Conservation (phyloP, 2,113 vertebrate genomes). For the Trochalopteron elliotii region DNA sequence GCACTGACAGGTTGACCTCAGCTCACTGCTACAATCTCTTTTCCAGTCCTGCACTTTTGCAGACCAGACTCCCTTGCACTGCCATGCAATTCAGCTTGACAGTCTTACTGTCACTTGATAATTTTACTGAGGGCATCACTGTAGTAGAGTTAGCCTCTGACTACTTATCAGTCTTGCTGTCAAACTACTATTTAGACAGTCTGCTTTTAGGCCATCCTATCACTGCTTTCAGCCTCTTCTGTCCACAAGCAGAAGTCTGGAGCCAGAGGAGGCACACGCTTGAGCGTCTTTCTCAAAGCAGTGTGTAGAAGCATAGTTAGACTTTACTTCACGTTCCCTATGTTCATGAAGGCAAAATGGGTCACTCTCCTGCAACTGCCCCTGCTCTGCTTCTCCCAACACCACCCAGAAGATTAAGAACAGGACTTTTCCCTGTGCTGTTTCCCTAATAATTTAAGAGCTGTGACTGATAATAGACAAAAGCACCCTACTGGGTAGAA, state of each 20-base stretch:
- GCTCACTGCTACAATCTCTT: background rate
- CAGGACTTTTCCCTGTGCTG: background rate
- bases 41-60: background rate
- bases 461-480: background rate
- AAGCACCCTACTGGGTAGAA: background rate
- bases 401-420: background rate
- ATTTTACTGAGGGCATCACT: background rate
- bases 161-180: background rate
- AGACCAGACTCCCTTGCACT: background rate
- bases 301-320: background rate
- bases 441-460: background rate
- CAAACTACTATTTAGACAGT: background rate
- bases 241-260: background rate
- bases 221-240: background rate
- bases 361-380: background rate
- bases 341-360: background rate
- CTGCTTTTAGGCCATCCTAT: background rate
- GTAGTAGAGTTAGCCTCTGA: background rate
- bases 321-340: background rate
- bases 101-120: background rate
- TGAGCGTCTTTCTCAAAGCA: background rate
- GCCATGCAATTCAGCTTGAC: rapidly evolving
- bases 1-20: background rate
- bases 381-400: background rate
- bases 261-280: background rate